Conservation (phyloP, 2,113 vertebrate genomes). For the Datnioides undecimradiatus region DNA sequence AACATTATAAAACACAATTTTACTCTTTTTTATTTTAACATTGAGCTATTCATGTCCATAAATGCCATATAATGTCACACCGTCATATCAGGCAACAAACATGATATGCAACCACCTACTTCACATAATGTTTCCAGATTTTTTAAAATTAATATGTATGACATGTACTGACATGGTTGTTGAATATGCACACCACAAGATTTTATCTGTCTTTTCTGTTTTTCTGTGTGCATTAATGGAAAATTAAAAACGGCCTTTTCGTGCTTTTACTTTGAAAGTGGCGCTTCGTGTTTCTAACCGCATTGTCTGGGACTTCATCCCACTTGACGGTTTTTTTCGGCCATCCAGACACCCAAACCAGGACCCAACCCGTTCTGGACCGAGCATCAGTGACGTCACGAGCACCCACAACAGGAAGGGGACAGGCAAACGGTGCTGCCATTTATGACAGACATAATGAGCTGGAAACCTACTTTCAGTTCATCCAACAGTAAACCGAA, state of each 20-base stretch:
- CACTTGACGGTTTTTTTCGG: slow-evolving; percentile 24
- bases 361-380: slow-evolving; percentile 31
- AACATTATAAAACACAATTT: too few species aligned
- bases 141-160: too few species aligned
- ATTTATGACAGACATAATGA: background rate
- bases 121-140: too few species aligned
- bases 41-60: too few species aligned
- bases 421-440: background rate
- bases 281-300: fast-evolving
- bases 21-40: too few species aligned
- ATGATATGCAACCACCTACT: too few species aligned
- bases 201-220: background rate
- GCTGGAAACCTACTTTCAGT: background rate
- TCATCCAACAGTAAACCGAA: background rate
- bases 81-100: too few species aligned
- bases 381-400: slow-evolving; percentile 56
- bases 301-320: background rate
- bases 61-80: too few species aligned
- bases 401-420: slow-evolving; percentile 36
- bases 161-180: background rate
- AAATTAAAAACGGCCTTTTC: fast-evolving
- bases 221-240: background rate
- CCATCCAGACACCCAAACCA: slow-evolving; percentile 29
- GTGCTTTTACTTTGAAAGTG: slow-evolving; percentile 43
- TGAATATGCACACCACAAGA: background rate